Conservation (phyloP, 2,888 invertebrate genomes). For the Nemurella pictetii region DNA sequence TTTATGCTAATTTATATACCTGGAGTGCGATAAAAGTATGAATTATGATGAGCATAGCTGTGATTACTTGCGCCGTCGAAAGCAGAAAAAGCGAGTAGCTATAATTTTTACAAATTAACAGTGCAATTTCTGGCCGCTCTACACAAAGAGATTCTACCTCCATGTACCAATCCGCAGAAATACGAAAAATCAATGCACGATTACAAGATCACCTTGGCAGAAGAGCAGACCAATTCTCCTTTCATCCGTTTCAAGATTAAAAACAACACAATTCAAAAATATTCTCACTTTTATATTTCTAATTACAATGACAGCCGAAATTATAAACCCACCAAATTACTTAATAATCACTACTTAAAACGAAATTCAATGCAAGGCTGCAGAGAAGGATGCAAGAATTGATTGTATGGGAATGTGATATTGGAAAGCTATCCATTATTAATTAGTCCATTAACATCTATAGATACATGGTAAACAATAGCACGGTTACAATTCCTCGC, state of each 20-base stretch:
- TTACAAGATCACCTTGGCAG: too few relatives aligned
- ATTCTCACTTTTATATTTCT: too few relatives aligned
- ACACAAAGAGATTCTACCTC: too few relatives aligned
- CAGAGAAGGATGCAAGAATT: background rate
- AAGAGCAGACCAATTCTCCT: too few relatives aligned
- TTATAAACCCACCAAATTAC: background rate
- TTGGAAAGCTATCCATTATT: background rate
- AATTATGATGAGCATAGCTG: background rate
- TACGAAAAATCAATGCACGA: too few relatives aligned
- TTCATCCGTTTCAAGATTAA: too few relatives aligned
- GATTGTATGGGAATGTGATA: background rate
- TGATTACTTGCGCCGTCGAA: background rate
- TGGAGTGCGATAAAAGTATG: background rate
- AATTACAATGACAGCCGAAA: background rate
- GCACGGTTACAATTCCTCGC: background rate
- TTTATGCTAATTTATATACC: background rate
- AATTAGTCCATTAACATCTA: background rate
- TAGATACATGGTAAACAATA: background rate
- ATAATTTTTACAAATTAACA: too few relatives aligned
- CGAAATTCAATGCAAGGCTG: background rate
- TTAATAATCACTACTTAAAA: background rate
- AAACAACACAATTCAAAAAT: too few relatives aligned
- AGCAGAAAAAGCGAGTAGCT: background rate
- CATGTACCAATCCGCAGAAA: too few relatives aligned
- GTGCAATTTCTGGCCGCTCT: too few relatives aligned